Percentiles rank a stretch among this genome's conserved stretches.
Evolutionary conservation across 2,888 invertebrate species (phyloP).

Genomic region (Lysandra coridon): DNA sequence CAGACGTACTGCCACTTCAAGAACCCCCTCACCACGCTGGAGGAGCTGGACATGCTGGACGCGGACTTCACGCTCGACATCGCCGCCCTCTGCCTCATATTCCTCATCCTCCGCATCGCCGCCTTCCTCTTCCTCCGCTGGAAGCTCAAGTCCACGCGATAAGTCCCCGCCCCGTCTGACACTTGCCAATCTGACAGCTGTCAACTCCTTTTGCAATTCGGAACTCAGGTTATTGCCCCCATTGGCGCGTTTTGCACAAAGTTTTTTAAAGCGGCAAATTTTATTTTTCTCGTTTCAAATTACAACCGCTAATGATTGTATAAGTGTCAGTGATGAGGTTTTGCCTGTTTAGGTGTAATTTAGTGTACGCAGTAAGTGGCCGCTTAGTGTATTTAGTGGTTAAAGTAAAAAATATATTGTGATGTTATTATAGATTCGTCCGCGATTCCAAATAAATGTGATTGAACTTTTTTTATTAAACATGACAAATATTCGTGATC

Average conservation of each 20-base stretch:
- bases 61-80: conserved; percentile 90
- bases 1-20: conserved; percentile 93
- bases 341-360: conserved; percentile 21
- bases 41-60: conserved; percentile 92
- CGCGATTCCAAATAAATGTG: conserved; percentile 30
- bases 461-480: background rate
- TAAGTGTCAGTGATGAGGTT: background rate
- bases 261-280: background rate
- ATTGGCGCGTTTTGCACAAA: background rate
- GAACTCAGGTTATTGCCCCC: background rate
- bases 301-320: background rate
- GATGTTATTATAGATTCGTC: conserved; percentile 30
- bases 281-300: background rate
- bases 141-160: conserved; percentile 91
- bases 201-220: background rate
- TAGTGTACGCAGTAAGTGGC: conserved; percentile 5
- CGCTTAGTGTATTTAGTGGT: conserved; percentile 27
- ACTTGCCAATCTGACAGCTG: background rate
- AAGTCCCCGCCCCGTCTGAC: conserved; percentile 46
- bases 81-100: conserved; percentile 88
- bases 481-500: conserved; percentile 27
- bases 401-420: conserved; percentile 30
- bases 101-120: conserved; percentile 88
- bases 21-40: conserved; percentile 88
- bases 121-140: conserved; percentile 93